Base-by-base conservation (phyloP, 2,888 invertebrate species). In the Agrotis puta region DNA sequence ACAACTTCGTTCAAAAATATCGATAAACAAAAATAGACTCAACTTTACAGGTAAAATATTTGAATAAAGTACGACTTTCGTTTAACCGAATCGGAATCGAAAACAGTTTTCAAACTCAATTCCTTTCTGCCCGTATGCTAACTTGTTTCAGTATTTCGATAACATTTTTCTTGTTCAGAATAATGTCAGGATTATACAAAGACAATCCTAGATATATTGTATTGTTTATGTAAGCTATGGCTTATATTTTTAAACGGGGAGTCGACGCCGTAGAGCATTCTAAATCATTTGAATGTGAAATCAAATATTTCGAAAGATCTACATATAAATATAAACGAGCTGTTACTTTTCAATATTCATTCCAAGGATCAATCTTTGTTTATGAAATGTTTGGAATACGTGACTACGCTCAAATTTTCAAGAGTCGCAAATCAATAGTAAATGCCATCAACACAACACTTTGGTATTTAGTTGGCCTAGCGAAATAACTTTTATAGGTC, bases 91-190 rank as follows among this genome's bases (percentile, higher is more conserved):
- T 61, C 33, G 47, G 54, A 62, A 59, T 73, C 54, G 64, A 64
- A 64, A 65, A 62, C 70, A 64, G 58, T 66, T 70, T 74, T 64
- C 24, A 56, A 77, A 74, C 63, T 76, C 64, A 65, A 76, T 69
- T 61, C 62, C 56, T 56, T 57, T 56, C 16, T 24, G 50, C 20
- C 53, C 54, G 39, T n/a, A 54, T 56, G 54, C 54, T 62, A 61
- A 65, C 61, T 70, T 70, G 59, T 47, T 63, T 20, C 64, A 11
- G 53, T 45, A 39, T 47, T 50, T 39, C 27, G 18, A 22, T 59
- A 24, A 73, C 33, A 64, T 61, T 69, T 57, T 72, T 61, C 14
- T 53, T n/a, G 7, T 33, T n/a, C 22, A 47, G 45, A 47, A 47
- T 63, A 69, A 58, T 47, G 18, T 50, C 16, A 39, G n/a, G 24